phyloP scores from a whole-genome alignment of 2,888 invertebrate genomes.

The Dione juno region DNA sequence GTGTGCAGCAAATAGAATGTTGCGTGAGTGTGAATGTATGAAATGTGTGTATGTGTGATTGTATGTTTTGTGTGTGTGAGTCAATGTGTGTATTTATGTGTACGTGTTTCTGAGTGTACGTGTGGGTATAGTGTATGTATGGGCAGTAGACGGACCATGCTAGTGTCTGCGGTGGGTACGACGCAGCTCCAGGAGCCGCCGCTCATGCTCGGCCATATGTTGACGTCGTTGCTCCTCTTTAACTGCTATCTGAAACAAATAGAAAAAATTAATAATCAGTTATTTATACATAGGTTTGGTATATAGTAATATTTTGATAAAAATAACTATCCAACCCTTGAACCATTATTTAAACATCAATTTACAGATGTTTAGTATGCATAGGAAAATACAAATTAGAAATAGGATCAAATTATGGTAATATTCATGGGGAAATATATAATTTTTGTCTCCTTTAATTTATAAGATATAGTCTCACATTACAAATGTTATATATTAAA shows the following conservation, averaged over 20 bases:
- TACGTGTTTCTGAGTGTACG: slow-evolving; percentile 22
- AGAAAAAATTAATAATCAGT: slow-evolving; percentile 16
- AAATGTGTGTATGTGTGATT: slow-evolving; percentile 8
- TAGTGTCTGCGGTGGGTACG: slow-evolving; percentile 81
- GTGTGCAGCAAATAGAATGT: slow-evolving; percentile 24
- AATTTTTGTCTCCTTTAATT: too few relatives aligned
- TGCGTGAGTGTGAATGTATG: slow-evolving; percentile 34
- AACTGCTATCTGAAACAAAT: slow-evolving; percentile 88
- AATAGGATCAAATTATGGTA: too few relatives aligned
- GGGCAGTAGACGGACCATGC: slow-evolving; percentile 78
- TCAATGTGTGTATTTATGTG: not conserved
- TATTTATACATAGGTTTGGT: too few relatives aligned
- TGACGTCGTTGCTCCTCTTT: slow-evolving; percentile 94
- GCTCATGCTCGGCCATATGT: slow-evolving; percentile 94
- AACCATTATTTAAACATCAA: too few relatives aligned
- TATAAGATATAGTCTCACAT: too few relatives aligned
- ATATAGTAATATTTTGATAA: too few relatives aligned
- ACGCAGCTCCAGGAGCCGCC: slow-evolving; percentile 89
- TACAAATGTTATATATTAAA: too few relatives aligned
- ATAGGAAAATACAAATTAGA: too few relatives aligned
- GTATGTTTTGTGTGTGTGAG: slow-evolving; percentile 32
- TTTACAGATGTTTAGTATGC: too few relatives aligned
- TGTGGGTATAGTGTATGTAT: slow-evolving; percentile 45
- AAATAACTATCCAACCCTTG: too few relatives aligned
- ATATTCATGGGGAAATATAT: too few relatives aligned